A percentile compares a stretch with the other conserved stretches of the same genome.
These are phyloP conservation scores for Trochalopteron elliotii DNA, from an alignment of 2,113 vertebrate genomes.

Conservation along the genomic window DNA sequence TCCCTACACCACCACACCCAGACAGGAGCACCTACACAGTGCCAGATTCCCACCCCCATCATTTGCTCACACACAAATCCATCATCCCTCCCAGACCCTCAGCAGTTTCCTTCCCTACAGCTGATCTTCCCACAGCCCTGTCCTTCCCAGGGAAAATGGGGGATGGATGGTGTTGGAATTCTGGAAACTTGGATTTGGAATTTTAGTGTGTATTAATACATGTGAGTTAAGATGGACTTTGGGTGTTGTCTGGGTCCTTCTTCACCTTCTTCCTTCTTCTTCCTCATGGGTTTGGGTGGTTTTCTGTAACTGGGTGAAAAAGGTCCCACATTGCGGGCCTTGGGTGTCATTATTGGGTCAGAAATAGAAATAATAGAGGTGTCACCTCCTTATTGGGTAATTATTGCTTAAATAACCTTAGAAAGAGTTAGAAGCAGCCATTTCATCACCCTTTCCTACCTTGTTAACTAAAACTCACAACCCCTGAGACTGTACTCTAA, in stretches of 20 bases:
- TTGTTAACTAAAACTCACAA: not conserved
- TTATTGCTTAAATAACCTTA: not conserved
- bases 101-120: not conserved
- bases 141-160: not conserved
- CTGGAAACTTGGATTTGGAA: not conserved
- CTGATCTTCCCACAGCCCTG: fast-evolving
- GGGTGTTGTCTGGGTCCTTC: not conserved
- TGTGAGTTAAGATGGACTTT: not conserved
- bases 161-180: not conserved
- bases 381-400: not conserved
- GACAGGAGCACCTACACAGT: not conserved
- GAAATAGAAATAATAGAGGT: not conserved
- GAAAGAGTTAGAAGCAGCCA: not conserved
- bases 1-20: not conserved
- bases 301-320: not conserved
- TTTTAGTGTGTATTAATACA: not conserved
- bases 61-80: not conserved
- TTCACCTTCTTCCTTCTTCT: not conserved
- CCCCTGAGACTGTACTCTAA: not conserved
- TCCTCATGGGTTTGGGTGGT: not conserved
- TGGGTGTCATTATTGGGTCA: not conserved
- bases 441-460: not conserved
- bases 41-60: not conserved
- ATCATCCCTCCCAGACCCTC: not conserved
- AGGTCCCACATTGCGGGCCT: not conserved